These are phyloP conservation scores for Zosterops pallidus DNA, from an alignment of 2,113 vertebrate genomes.

Conservation along the genomic window DNA sequence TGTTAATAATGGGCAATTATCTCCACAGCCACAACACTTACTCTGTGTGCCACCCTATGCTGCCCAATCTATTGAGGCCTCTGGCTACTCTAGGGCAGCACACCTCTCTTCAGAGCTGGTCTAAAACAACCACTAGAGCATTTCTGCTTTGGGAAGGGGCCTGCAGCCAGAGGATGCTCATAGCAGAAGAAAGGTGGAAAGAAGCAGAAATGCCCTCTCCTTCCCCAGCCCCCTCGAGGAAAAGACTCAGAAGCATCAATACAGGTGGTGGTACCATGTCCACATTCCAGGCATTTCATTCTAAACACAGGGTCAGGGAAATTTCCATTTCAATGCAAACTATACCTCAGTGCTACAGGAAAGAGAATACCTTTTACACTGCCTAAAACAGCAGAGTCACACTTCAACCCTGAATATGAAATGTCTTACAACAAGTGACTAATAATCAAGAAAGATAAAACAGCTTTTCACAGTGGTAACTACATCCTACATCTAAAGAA, in stretches of 20 bases:
- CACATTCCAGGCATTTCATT: background rate
- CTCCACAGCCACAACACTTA: background rate
- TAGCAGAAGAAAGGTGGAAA: background rate
- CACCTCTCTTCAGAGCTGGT: background rate
- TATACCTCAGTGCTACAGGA: background rate
- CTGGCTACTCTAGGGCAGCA: background rate
- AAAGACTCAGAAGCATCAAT: background rate
- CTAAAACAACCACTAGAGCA: background rate
- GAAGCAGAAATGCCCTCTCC: background rate
- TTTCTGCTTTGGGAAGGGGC: background rate
- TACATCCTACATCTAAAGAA: background rate
- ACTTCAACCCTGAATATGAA: background rate
- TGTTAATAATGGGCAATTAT: background rate
- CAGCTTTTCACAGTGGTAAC: background rate
- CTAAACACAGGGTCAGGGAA: background rate
- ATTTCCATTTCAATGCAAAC: background rate
- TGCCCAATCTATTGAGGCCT: background rate
- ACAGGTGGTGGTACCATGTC: background rate
- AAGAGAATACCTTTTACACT: background rate
- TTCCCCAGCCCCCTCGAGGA: rapidly evolving
- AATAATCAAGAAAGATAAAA: background rate
- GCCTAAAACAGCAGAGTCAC: background rate
- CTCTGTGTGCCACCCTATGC: background rate
- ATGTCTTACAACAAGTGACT: background rate
- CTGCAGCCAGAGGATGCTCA: background rate